Evolutionary conservation across 2,797 vertebrate genomes (phyloP).

Genomic region (Poliocrania exsul): DNA sequence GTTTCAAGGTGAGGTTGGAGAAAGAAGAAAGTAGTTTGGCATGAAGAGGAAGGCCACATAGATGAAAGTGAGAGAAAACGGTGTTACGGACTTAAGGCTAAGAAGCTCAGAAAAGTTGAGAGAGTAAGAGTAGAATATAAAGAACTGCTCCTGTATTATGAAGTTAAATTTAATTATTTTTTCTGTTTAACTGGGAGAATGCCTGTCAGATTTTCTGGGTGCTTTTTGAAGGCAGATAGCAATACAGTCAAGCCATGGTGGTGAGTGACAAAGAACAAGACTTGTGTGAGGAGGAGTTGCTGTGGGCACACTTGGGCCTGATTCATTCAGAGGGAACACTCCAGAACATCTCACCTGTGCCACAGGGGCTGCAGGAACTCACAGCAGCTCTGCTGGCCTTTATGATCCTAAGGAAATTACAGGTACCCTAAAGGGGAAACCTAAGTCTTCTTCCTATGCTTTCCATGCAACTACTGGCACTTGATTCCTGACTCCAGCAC

Average conservation of each 20-base stretch:
- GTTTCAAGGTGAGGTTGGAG: background rate
- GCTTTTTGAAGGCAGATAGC: background rate
- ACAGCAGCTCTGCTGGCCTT: background rate
- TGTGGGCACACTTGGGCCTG: fast-evolving
- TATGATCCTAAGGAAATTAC: background rate
- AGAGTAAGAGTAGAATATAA: background rate
- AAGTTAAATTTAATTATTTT: background rate
- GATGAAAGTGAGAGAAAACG: background rate
- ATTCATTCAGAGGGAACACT: background rate
- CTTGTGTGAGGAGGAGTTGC: background rate
- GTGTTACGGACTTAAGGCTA: background rate
- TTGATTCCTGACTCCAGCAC: background rate
- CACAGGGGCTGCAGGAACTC: fast-evolving
- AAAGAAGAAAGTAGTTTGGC: background rate
- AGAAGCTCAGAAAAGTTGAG: background rate
- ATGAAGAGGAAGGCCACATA: background rate
- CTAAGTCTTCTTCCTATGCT: background rate
- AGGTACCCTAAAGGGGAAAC: background rate
- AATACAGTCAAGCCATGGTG: background rate
- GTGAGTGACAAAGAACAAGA: background rate
- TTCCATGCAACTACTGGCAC: background rate
- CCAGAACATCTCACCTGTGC: background rate
- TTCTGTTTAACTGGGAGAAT: background rate
- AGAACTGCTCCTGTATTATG: background rate
- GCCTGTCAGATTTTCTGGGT: background rate